phyloP scores from a whole-genome alignment of 2,888 invertebrate genomes.

The Slavum lentiscoides region DNA sequence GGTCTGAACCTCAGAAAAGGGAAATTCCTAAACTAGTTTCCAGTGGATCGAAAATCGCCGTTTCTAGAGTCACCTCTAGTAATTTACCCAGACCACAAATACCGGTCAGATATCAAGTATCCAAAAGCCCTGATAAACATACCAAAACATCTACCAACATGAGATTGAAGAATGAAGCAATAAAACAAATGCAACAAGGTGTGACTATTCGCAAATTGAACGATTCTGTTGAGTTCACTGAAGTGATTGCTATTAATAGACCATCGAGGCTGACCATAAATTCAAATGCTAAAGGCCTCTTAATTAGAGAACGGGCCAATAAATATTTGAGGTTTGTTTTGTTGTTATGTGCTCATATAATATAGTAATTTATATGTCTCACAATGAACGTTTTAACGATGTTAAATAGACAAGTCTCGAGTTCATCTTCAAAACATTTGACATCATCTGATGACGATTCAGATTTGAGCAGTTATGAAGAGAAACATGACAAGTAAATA shows the following conservation, averaged over 20 bases:
- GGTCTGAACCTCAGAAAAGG: constrained; percentile 49
- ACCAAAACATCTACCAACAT: constrained; percentile 58
- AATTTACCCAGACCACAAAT: constrained; percentile 77
- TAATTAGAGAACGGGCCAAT: constrained; percentile 41
- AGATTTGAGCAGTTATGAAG: constrained; percentile 61
- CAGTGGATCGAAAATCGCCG: constrained; percentile 41
- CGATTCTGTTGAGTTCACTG: constrained; percentile 47
- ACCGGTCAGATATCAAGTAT: constrained; percentile 66
- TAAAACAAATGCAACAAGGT: constrained; percentile 51
- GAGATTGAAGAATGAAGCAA: constrained; percentile 46
- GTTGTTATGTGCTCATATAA: not conserved
- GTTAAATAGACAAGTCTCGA: constrained; percentile 44
- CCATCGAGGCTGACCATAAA: constrained; percentile 46
- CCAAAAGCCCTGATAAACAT: constrained; percentile 55
- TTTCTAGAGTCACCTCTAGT: constrained; percentile 70
- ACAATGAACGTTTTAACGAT: not conserved
- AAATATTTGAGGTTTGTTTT: constrained; percentile 45
- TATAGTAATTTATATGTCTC: not conserved
- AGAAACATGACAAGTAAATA: constrained; percentile 73
- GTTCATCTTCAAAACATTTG: constrained; percentile 47
- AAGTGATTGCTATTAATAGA: constrained; percentile 49
- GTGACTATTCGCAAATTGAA: constrained; percentile 39
- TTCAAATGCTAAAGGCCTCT: constrained; percentile 48
- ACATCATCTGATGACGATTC: constrained; percentile 52
- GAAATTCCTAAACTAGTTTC: constrained; percentile 39